Conservation (phyloP, 2,113 vertebrate genomes). For the Urocolius indicus region DNA sequence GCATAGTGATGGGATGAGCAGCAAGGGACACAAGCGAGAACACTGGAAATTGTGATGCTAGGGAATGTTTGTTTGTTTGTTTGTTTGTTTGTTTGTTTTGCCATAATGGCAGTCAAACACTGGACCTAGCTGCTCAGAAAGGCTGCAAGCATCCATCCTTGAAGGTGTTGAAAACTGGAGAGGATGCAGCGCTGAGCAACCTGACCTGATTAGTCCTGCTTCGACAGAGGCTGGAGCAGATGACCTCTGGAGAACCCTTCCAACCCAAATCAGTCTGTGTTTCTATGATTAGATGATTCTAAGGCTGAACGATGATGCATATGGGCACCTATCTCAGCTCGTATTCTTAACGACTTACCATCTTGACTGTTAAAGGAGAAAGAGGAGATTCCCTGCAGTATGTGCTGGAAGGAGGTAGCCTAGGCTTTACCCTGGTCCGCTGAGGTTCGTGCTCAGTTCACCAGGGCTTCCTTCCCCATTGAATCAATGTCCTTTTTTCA, state of each 20-base stretch:
- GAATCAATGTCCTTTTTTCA: not conserved
- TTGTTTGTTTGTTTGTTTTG: not conserved
- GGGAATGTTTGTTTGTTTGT: not conserved
- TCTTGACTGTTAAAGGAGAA: not conserved
- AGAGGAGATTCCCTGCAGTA: not conserved
- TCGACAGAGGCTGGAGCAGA: not conserved
- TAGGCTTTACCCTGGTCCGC: not conserved
- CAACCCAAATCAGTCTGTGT: not conserved
- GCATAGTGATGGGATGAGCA: not conserved
- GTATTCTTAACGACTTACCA: not conserved
- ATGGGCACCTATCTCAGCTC: not conserved
- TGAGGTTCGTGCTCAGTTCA: not conserved
- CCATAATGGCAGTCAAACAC: not conserved
- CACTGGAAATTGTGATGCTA: not conserved
- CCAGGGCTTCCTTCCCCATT: not conserved
- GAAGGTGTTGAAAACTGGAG: not conserved
- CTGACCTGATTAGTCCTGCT: not conserved
- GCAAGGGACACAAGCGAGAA: not conserved
- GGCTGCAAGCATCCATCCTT: not conserved
- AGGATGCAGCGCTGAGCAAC: not conserved
- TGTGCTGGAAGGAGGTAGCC: not conserved
- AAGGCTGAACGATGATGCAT: not conserved
- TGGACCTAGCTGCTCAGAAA: not conserved
- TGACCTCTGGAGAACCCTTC: not conserved
- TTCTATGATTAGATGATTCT: not conserved